Evolutionary conservation across 2,797 vertebrate genomes (phyloP), one percentile per base, ranked within the genome.

Genomic region (Acanthiza pusilla): DNA sequence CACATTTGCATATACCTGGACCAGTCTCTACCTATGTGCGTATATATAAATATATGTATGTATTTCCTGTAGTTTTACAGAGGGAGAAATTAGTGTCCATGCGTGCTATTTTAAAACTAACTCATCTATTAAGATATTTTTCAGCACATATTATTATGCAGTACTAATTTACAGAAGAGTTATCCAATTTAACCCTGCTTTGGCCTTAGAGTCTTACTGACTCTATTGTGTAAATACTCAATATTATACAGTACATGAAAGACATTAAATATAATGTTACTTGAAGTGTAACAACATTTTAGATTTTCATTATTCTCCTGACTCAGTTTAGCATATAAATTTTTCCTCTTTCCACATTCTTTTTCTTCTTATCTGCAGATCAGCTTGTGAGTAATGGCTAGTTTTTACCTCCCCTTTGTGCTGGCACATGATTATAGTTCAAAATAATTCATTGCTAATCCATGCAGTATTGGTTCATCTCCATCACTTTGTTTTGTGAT

Each of bases 381-480:
- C 96, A 96, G 92, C 93, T 96, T 96, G 91, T 97, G 97, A 97
- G 92, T 97, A 97, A 97, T 97, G 96, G 97, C 94, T 97, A 96
- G 93, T 97, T 98, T 98, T 97, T 96, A 93, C 96, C 94, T 97
- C 92, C 93, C 91, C 96, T 96, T 96, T 96, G 93, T 97, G 97
- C 95, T 96, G 94, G 93, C 96, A 95, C 92, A 95, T 97, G 97
- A 98, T 97, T 96, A 95, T 87, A 73, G 95, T 97, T 97, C 96
- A 98, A 94, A 98, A 97, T 97, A 98, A 98, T 97, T 98, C 97
- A 97, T 97, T 96, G 96, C 96, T 98, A 98, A 98, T 98, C 97
- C 97, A 97, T 97, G 96, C 97, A 97, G 97, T 97, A 97, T 96
- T 97, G 97, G 97, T 98, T 97, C 97, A 95, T 97, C 97, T 97